Percentiles rank a stretch among this genome's conserved stretches.
Evolutionary conservation across 2,113 vertebrate genomes (phyloP).

Genomic region (Ageneiosus marmoratus): DNA sequence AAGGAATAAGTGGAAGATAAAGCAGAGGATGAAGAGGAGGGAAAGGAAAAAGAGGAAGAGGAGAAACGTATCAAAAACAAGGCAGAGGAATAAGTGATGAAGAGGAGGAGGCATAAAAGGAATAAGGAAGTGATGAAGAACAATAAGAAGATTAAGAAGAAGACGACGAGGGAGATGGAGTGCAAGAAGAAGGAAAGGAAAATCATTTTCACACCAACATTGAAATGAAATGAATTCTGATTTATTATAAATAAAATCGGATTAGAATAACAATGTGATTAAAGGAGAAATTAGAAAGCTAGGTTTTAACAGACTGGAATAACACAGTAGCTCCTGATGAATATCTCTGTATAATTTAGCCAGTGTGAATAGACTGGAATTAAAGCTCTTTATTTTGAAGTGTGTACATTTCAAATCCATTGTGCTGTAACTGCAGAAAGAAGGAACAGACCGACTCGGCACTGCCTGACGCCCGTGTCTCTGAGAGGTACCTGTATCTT

Average conservation of each 20-base stretch:
- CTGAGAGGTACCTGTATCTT: constrained; percentile 72
- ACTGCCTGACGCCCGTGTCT: no score
- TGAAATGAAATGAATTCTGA: no score
- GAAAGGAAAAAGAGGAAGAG: not conserved
- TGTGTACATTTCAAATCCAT: not conserved
- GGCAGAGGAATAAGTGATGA: not conserved
- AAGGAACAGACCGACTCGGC: no score
- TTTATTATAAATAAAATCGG: no score
- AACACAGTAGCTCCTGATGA: not conserved
- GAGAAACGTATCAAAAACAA: no score
- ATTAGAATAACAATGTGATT: not conserved
- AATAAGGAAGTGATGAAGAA: not conserved
- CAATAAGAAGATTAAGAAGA: not conserved
- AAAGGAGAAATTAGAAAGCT: not conserved
- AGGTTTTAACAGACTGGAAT: not conserved
- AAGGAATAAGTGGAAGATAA: not conserved
- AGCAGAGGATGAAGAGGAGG: not conserved
- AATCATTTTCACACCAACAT: no score
- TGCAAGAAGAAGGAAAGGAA: no score
- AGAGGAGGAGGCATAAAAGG: not conserved
- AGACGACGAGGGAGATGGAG: not conserved
- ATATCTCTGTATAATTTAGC: not conserved
- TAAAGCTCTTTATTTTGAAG: not conserved
- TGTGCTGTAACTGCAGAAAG: not conserved
- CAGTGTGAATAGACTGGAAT: not conserved